Conservation (phyloP, 92 coral and sea anemone species). For the Micromussa lordhowensis region DNA sequence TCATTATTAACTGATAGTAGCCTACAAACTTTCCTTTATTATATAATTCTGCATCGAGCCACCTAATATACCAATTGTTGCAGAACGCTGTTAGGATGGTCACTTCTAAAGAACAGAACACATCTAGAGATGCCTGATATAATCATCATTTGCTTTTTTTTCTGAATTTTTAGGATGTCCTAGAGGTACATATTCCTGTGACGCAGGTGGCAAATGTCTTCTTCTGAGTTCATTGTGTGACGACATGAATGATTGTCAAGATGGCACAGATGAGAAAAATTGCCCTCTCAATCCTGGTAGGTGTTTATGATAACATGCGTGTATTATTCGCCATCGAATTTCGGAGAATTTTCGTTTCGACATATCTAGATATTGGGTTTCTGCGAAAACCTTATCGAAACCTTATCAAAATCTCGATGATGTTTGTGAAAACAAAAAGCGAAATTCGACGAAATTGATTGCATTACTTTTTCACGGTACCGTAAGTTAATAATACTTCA, state of each 20-base stretch:
- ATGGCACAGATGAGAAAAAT: conserved; percentile 85
- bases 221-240: conserved; percentile 86
- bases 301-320: not conserved
- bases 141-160: not conserved
- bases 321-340: not conserved
- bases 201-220: conserved; percentile 76
- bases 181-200: conserved; percentile 74
- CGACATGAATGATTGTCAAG: conserved; percentile 77
- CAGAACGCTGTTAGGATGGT: not conserved
- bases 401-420: too few species aligned
- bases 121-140: too few species aligned
- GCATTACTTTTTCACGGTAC: too few species aligned
- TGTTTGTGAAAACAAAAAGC: too few species aligned
- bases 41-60: not conserved
- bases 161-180: conserved; percentile 70
- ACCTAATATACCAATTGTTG: not conserved
- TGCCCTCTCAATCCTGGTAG: conserved; percentile 68
- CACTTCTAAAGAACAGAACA: not conserved
- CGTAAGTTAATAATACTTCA: too few species aligned
- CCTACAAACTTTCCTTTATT: too few species aligned
- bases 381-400: too few species aligned
- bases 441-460: too few species aligned
- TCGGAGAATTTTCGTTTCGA: too few species aligned
- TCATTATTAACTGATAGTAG: too few species aligned
- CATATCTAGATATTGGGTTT: too few species aligned